A percentile compares a stretch with the other conserved stretches of the same genome.
Evolutionary conservation across 2,888 invertebrate species (phyloP).

Genomic region (Trichacis sp.): DNA sequence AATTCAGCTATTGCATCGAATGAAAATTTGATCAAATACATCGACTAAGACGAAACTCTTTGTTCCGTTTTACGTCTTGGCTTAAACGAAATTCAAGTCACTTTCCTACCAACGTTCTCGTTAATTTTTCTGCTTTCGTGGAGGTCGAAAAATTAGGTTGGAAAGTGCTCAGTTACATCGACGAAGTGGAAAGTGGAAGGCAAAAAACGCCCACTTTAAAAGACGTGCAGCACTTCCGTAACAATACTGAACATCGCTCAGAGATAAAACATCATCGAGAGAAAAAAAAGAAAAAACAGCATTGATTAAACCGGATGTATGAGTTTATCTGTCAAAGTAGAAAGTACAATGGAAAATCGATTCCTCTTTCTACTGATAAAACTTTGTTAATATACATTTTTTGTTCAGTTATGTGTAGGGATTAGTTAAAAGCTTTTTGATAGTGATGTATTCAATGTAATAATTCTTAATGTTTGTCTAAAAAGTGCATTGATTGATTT

Average conservation of each 20-base stretch:
- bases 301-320: conserved; percentile 56
- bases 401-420: too few relatives aligned
- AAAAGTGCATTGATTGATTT: too few relatives aligned
- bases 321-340: conserved; percentile 47
- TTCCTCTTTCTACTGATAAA: too few relatives aligned
- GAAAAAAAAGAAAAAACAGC: conserved; percentile 41
- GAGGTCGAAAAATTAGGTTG: conserved; percentile 37
- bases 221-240: conserved; percentile 60
- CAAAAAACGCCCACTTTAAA: conserved; percentile 40
- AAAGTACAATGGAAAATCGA: conserved; percentile 45
- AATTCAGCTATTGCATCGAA: too few relatives aligned
- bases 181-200: conserved; percentile 26
- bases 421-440: too few relatives aligned
- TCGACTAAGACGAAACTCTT: too few relatives aligned
- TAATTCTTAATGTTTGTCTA: too few relatives aligned
- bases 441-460: too few relatives aligned
- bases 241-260: conserved; percentile 60
- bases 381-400: too few relatives aligned
- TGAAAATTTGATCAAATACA: too few relatives aligned
- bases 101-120: conserved; percentile 12
- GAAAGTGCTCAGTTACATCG: conserved; percentile 43
- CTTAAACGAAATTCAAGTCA: conserved; percentile 25
- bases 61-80: conserved; percentile 8
- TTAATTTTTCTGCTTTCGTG: conserved; percentile 32
- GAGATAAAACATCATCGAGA: conserved; percentile 56